Evolutionary conservation across 2,113 vertebrate genomes (phyloP).

Genomic region (Protobothrops flavoviridis): DNA sequence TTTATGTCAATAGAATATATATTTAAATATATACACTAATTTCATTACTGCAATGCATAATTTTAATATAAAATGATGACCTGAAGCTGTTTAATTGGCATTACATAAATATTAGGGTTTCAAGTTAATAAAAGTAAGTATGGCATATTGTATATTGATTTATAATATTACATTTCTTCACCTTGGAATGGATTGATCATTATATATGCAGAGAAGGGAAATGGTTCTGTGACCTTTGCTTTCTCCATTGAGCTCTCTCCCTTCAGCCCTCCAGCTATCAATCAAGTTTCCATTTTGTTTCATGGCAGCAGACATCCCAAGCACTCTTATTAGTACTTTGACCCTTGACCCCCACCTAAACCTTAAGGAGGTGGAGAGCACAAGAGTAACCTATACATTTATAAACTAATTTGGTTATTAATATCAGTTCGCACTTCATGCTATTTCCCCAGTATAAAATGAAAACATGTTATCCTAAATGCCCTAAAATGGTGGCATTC

Average conservation of each 20-base stretch:
- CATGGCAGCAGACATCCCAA: slow-evolving; percentile 98
- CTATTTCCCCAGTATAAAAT: slow-evolving; percentile 12
- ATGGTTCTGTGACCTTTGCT: slow-evolving; percentile 82
- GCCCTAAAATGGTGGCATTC: fast-evolving
- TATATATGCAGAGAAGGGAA: slow-evolving; percentile 82
- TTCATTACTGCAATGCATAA: not conserved
- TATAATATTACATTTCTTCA: slow-evolving; percentile 75
- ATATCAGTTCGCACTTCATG: slow-evolving; percentile 35
- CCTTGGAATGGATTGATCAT: slow-evolving; percentile 75
- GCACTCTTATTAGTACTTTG: slow-evolving; percentile 96
- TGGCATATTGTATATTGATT: slow-evolving; percentile 90
- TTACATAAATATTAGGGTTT: slow-evolving; percentile 79
- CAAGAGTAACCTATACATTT: slow-evolving; percentile 75
- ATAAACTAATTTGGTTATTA: slow-evolving; percentile 71
- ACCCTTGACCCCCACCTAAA: slow-evolving; percentile 90
- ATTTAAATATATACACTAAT: not conserved
- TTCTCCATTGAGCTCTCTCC: slow-evolving; percentile 77
- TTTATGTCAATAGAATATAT: slow-evolving; percentile 15
- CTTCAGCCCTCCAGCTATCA: slow-evolving; percentile 88
- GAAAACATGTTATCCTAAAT: not conserved
- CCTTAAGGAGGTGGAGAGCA: slow-evolving; percentile 71
- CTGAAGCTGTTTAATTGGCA: slow-evolving; percentile 75
- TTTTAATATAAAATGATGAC: slow-evolving; percentile 30
- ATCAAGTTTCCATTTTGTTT: slow-evolving; percentile 99
- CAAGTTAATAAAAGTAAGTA: slow-evolving; percentile 78